Evolutionary conservation across 2,113 vertebrate species (phyloP).

Genomic region (Nibea coibor): DNA sequence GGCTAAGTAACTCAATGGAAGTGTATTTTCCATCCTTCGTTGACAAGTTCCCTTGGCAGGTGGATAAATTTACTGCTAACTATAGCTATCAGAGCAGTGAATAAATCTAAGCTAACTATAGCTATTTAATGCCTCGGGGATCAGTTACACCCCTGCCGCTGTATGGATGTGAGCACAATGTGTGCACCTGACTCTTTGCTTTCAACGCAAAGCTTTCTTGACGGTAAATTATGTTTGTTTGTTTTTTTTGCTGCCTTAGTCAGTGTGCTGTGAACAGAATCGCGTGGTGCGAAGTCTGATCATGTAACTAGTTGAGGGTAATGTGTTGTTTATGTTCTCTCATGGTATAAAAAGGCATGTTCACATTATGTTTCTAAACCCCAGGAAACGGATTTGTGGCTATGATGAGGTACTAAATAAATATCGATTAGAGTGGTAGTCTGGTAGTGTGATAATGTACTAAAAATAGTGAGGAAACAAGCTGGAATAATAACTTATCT

Average conservation of each 20-base stretch:
- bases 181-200: constrained; percentile 3
- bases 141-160: constrained; percentile 19
- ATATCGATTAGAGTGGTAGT: neutral
- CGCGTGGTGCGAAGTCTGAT: neutral
- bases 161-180: constrained; percentile 2
- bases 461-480: neutral
- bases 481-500: neutral
- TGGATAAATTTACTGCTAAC: constrained; percentile 79
- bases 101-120: constrained; percentile 73
- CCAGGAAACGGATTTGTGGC: neutral
- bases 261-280: neutral
- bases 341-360: neutral
- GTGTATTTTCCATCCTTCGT: constrained; percentile 66
- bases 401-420: neutral
- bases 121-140: constrained; percentile 61
- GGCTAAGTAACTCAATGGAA: constrained; percentile 63
- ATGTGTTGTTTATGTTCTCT: neutral
- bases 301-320: neutral
- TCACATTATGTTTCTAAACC: neutral
- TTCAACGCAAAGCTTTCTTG: neutral
- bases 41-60: constrained; percentile 66
- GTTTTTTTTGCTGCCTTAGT: neutral
- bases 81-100: constrained; percentile 76
- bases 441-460: neutral
- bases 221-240: neutral